Evolutionary conservation across 2,113 vertebrate genomes (phyloP), one percentile per base, ranked within the genome.

Genomic region (Carollia perspicillata): DNA sequence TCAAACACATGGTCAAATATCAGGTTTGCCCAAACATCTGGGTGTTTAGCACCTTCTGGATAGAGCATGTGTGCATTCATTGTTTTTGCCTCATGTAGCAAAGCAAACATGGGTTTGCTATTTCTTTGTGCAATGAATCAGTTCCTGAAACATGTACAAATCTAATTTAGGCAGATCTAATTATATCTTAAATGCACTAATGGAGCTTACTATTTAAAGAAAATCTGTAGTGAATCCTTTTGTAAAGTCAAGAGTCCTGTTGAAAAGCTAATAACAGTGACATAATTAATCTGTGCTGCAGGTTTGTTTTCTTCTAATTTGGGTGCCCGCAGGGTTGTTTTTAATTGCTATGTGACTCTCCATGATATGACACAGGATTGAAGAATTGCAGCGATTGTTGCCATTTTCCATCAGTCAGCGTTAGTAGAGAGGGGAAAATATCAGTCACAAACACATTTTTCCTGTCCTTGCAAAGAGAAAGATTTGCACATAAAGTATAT

Each of bases 151-250:
- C 75, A 51, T 94, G 66, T 85, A 94, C 66, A 51, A 94, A 95
- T 92, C 78, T 63, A 89, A 86, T 84, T 74, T 53, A 85, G n/a
- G 83, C 33, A 69, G 37, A 94, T 90, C 95, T 97, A 93, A 97
- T 97, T 96, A 94, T 95, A 95, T 78, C 71, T 60, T 94, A 90
- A 93, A 47, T 84, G 40, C 51, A 97, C 89, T 96, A 51, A 58
- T 88, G 33, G 88, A 81, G 83, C 35, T 89, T 95, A 79, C 89
- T 95, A 95, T 97, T 97, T 97, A 90, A 96, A 95, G 94, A 83
- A 97, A 95, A 75, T 86, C 42, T 90, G 80, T 87, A 95, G 84
- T 90, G 88, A 95, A 79, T 91, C 53, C 42, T 66, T 90, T 94
- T 94, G 77, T 81, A 72, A 89, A 95, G 47, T 77, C 81, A 93